Evolutionary conservation across 2,113 vertebrate species (phyloP).

Genomic region (Lophochroa leadbeateri): DNA sequence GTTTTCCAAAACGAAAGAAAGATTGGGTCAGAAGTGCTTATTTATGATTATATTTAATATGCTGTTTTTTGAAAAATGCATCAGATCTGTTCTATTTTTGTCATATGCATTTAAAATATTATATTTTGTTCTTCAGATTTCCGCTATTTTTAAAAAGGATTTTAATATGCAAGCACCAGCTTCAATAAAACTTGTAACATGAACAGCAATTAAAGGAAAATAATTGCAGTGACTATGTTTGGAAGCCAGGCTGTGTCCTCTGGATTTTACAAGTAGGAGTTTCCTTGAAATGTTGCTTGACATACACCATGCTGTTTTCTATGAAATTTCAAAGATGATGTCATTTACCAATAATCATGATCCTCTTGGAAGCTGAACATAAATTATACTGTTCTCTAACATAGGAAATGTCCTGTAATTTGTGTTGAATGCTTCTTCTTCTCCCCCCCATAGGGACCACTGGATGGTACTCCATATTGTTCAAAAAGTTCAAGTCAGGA

Average conservation of each 20-base stretch:
- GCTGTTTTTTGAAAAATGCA: neutral
- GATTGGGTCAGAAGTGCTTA: neutral
- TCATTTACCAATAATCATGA: neutral
- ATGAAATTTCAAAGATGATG: fast-evolving
- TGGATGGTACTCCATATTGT: neutral
- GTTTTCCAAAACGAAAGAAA: conserved; percentile 10
- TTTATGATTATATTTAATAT: neutral
- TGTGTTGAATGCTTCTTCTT: neutral
- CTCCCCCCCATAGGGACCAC: neutral
- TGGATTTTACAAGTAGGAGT: neutral
- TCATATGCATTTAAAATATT: neutral
- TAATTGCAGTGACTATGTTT: neutral
- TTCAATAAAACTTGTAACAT: neutral
- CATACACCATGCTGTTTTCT: neutral
- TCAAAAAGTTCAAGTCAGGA: neutral
- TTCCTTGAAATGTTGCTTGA: neutral
- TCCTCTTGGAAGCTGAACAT: neutral
- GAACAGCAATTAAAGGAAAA: neutral
- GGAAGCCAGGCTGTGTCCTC: neutral
- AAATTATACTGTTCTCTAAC: neutral
- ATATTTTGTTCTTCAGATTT: neutral
- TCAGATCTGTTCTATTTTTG: neutral
- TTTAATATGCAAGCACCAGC: neutral
- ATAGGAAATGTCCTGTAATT: neutral
- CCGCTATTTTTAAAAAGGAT: neutral